Evolutionary conservation across 1,140 invertebrate genomes (phyloP).

Genomic region (Drosophila sechellia): DNA sequence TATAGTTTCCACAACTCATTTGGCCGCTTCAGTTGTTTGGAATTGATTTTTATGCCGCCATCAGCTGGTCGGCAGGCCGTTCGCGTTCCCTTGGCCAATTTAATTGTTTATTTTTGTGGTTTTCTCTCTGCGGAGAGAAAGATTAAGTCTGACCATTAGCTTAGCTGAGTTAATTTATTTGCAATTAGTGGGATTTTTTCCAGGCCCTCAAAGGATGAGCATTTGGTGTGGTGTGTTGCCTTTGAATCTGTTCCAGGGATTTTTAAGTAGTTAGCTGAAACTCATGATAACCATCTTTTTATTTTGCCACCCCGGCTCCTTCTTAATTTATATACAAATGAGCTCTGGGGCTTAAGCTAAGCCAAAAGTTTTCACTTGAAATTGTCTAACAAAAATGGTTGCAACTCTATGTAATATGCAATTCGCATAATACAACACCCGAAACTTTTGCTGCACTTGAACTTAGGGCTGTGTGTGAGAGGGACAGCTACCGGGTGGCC

Average conservation of each 20-base stretch:
- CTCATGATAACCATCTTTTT: background rate
- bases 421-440: constrained; percentile 68
- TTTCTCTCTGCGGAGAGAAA: constrained; percentile 16
- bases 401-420: constrained; percentile 68
- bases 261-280: background rate
- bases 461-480: constrained; percentile 40
- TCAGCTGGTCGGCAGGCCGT: constrained; percentile 36
- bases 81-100: constrained; percentile 46
- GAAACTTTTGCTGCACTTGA: constrained; percentile 78
- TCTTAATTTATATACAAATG: constrained; percentile 76
- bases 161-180: constrained; percentile 75
- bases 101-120: constrained; percentile 74
- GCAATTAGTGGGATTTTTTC: constrained; percentile 65
- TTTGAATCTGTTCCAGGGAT: background rate
- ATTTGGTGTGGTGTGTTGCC: constrained; percentile 4
- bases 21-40: constrained; percentile 66
- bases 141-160: constrained; percentile 38
- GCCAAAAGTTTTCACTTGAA: constrained; percentile 62
- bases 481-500: background rate
- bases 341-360: constrained; percentile 62
- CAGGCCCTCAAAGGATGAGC: constrained; percentile 6
- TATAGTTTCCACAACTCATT: constrained; percentile 83
- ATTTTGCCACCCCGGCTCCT: background rate
- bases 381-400: constrained; percentile 65
- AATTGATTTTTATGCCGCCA: constrained; percentile 77